Evolutionary conservation across 1,140 invertebrate species (phyloP), one percentile per base, ranked within the genome.

Genomic region (Bombus superbus): DNA sequence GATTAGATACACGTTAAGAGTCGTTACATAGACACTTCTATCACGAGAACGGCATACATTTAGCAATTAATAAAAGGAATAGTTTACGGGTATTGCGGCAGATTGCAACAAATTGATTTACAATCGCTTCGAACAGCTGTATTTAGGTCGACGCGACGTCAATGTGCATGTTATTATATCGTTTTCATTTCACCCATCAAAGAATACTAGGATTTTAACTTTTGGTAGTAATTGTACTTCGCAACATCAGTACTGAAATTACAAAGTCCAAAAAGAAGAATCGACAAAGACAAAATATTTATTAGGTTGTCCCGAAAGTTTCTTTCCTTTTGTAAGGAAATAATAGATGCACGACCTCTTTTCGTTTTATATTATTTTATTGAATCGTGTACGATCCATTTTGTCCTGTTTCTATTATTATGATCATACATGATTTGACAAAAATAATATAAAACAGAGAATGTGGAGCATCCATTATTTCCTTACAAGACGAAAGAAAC

Each of bases 61-160:
- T 80, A 82, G 25, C 85, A 86, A 89, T 77, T 89, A 81, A 89
- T 88, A 82, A 81, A 77, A 68, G 72, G 47, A 69, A 57, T 69
- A 40, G 57, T 87, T 84, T 86, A 73, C 38, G 66, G 42, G 42
- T 47, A 62, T 85, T 83, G 74, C 73, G 10, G 35, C 64, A 83
- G 81, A 92, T 92, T 91, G 85, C 86, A 62, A 87, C 71, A 91
- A 92, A 92, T 92, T 92, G 92, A 91, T 92, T 92, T 92, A 89
- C 85, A 89, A 91, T 91, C 81, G 87, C 59, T 92, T 81, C 53
- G 78, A 90, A 91, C 91, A 35, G 44, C 72, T 75, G 64, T 69
- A 92, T 92, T 83, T 92, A 83, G 91, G 91, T 89, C 91, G 77
- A 82, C 59, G 47, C 47, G 38, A 83, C 86, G 72, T 53, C 47